These are phyloP conservation scores for Mesaphorura yosii DNA, from an alignment of 1,140 invertebrate genomes.

Conservation along the genomic window DNA sequence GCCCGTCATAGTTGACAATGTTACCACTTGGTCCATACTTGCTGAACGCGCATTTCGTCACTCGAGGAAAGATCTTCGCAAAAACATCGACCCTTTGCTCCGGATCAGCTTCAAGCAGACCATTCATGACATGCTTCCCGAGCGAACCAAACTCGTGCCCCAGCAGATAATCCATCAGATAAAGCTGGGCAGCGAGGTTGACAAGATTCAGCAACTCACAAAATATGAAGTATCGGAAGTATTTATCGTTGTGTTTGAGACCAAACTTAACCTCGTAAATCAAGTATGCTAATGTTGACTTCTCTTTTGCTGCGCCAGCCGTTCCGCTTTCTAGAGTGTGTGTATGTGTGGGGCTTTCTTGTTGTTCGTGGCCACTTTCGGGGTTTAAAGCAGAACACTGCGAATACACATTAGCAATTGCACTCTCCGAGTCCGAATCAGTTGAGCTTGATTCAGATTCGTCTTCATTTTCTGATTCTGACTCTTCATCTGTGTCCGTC, in stretches of 20 bases:
- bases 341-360: too few species aligned
- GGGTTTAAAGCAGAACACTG: too few species aligned
- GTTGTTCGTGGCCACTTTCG: too few species aligned
- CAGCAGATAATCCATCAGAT: slow-evolving; percentile 35
- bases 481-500: too few species aligned
- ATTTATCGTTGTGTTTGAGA: slow-evolving; percentile 21
- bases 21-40: slow-evolving; percentile 12
- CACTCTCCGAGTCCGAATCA: too few species aligned
- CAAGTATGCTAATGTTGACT: neutral
- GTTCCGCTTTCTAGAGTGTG: too few species aligned
- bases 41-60: slow-evolving; percentile 54
- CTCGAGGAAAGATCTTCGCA: slow-evolving; percentile 29
- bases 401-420: too few species aligned
- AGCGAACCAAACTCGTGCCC: slow-evolving; percentile 36
- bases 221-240: slow-evolving; percentile 33
- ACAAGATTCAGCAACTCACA: slow-evolving; percentile 37
- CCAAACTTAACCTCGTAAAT: neutral
- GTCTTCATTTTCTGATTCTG: too few species aligned
- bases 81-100: slow-evolving; percentile 23
- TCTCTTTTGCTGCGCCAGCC: too few species aligned
- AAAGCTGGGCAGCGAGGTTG: slow-evolving; percentile 37
- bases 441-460: too few species aligned
- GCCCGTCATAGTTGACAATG: slow-evolving; percentile 31
- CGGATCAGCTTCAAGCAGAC: slow-evolving; percentile 24
- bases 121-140: slow-evolving; percentile 34